A percentile compares a stretch with the other conserved stretches of the same genome.
phyloP scores from a whole-genome alignment of 2,888 invertebrate species.

The Plagodis pulveraria region DNA sequence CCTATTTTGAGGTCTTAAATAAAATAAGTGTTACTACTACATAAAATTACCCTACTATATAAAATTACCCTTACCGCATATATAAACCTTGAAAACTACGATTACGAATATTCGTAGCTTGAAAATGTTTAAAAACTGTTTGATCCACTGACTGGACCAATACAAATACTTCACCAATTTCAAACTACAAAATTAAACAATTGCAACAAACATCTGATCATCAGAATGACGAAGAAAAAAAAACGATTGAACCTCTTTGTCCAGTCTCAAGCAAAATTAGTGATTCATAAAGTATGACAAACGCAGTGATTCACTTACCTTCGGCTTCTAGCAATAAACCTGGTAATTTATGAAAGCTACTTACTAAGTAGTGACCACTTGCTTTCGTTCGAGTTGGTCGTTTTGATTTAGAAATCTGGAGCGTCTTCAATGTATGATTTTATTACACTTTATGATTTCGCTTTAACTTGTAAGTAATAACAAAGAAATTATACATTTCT shows the following conservation, averaged over 20 bases:
- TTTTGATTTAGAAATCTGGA: constrained; percentile 13
- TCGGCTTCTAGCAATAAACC: constrained; percentile 19
- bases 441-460: too few relatives aligned
- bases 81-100: too few relatives aligned
- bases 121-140: background rate
- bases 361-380: constrained; percentile 15
- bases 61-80: background rate
- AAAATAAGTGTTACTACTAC: too few relatives aligned
- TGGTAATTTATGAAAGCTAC: constrained; percentile 24
- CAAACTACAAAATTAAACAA: too few relatives aligned
- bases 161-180: background rate
- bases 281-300: constrained; percentile 41
- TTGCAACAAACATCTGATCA: constrained; percentile 1
- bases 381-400: constrained; percentile 11
- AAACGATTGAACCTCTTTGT: constrained; percentile 35
- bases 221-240: constrained; percentile 4
- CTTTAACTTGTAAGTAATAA: too few relatives aligned
- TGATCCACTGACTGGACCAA: constrained; percentile 1
- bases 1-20: too few relatives aligned
- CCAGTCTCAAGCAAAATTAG: constrained; percentile 26
- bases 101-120: too few relatives aligned
- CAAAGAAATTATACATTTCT: too few relatives aligned
- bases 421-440: background rate
- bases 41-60: background rate
- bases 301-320: constrained; percentile 34